Base-by-base conservation (phyloP, 2,113 vertebrate species). In the Apodemus sylvaticus region DNA sequence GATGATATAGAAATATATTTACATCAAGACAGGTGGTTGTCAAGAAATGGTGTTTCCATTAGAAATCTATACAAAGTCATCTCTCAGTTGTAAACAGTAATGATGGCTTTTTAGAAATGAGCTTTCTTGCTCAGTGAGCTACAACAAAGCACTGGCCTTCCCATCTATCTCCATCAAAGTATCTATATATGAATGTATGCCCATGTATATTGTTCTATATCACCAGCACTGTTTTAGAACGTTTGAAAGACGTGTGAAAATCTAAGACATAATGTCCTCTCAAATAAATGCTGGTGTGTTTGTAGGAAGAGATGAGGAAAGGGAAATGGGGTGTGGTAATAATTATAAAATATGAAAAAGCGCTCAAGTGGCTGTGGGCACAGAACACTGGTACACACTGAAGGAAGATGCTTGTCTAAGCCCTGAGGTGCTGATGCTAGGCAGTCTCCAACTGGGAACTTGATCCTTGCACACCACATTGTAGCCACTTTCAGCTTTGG, bases 401-500 rank as follows among this genome's bases (percentile, higher is more conserved):
- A 17, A 45, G 48, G 29, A 10, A 39, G n/a, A 60, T 95, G 76
- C 96, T 42, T 89, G 10, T 34, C n/a, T 73, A 94, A 55, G 53
- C 16, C 13, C 58, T 86, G 45, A 86, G 60, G 71, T 90, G 62
- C 66, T 88, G 74, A 51, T 93, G 48, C 24, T 22, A 91, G 39
- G 26, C 39, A 36, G 36, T n/a, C 66, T 36, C 53, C 48, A 93
- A n/a, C 5, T 73, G 58, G 17, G 22, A 90, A 92, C 24, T 53
- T 45, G 58, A 51, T 53, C 70, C 66, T 83, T 70, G 68, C 1
- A 3, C 34, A 58, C 1, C 85, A 19, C 48, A 95, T 62, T 91
- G 94, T 68, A 96, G 77, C 36, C 86, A 71, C 24, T 90, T 42
- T 77, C 4, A 9, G 24, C 73, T 97, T 96, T 95, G 60, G 53